Conservation (phyloP, 2,888 invertebrate species). For the Leptopterna dolabrata region DNA sequence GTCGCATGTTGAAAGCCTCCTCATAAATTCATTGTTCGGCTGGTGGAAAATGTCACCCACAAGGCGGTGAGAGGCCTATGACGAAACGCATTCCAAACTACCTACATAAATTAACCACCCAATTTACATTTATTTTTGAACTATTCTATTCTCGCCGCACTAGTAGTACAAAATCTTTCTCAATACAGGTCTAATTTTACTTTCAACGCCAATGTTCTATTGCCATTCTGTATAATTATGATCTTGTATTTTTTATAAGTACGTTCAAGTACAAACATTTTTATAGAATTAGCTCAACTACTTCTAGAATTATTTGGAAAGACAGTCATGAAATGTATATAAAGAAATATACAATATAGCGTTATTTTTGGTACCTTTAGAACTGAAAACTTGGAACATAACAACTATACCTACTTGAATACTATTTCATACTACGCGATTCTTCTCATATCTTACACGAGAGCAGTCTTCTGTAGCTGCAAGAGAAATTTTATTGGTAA, state of each 20-base stretch:
- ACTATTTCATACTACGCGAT: not conserved
- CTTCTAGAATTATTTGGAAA: constrained; percentile 48
- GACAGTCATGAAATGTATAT: constrained; percentile 31
- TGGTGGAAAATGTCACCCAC: too few species aligned
- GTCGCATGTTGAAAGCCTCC: too few species aligned
- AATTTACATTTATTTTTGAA: too few species aligned
- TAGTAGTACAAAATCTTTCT: not conserved
- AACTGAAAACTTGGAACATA: constrained; percentile 6
- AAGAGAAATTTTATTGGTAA: not conserved
- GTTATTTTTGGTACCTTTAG: constrained; percentile 50
- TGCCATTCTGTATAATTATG: not conserved
- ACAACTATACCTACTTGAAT: not conserved
- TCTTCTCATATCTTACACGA: constrained; percentile 4
- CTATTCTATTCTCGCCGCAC: not conserved
- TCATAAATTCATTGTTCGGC: too few species aligned
- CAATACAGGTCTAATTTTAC: not conserved
- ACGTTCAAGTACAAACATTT: constrained; percentile 29
- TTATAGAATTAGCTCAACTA: constrained; percentile 53
- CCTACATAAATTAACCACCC: too few species aligned
- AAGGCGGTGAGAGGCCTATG: too few species aligned
- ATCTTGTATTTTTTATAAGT: constrained; percentile 35
- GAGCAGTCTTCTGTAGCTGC: not conserved
- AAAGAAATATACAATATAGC: constrained; percentile 33
- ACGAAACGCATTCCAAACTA: too few species aligned
- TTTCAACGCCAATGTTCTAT: not conserved